Conservation (phyloP, 2,113 vertebrate species). For the Nesogale talazaci region DNA sequence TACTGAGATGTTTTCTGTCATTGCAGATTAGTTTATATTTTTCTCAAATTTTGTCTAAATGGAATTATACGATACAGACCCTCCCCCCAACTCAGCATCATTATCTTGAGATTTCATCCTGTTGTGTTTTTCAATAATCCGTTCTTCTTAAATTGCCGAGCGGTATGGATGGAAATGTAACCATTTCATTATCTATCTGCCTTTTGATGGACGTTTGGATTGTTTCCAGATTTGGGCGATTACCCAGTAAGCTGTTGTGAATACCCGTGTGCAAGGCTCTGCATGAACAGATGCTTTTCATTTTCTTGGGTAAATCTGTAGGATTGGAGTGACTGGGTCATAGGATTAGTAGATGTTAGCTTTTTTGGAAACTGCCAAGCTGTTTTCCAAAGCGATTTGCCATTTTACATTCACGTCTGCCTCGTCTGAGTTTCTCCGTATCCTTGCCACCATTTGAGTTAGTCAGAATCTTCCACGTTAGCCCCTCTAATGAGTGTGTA, state of each 20-base stretch:
- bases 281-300: background rate
- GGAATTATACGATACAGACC: background rate
- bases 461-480: background rate
- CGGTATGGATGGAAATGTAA: background rate
- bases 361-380: background rate
- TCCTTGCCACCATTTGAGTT: background rate
- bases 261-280: background rate
- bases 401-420: background rate
- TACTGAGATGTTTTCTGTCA: background rate
- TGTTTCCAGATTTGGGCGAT: background rate
- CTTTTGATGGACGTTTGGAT: background rate
- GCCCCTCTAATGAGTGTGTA: background rate
- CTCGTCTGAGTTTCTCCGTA: background rate
- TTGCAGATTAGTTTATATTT: background rate
- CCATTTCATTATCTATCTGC: background rate
- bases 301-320: background rate
- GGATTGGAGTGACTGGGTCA: background rate
- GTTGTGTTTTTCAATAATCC: background rate
- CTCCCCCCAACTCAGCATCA: background rate
- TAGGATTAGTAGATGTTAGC: background rate
- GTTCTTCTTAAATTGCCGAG: background rate
- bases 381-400: background rate
- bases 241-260: background rate
- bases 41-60: slow-evolving; percentile 12
- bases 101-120: slow-evolving; percentile 17